Conservation (phyloP, 37 sponge, comb jelly and placozoan species). For the Corticium candelabrum region DNA sequence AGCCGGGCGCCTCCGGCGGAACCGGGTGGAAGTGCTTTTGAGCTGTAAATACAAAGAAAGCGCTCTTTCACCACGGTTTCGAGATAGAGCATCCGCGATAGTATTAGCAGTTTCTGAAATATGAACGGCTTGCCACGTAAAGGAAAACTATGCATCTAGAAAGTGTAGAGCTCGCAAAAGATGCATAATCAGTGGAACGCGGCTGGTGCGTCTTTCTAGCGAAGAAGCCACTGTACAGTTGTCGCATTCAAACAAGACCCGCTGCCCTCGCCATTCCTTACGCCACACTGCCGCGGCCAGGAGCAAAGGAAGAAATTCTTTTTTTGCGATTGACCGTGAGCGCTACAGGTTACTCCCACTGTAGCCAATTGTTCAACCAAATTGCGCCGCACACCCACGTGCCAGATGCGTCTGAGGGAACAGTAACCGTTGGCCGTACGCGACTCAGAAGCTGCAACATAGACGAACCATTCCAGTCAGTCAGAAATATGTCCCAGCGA, state of each 20-base stretch:
- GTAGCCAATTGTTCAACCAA: slow-evolving; percentile 24
- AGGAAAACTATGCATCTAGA: slow-evolving; percentile 16
- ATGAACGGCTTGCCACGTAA: background rate
- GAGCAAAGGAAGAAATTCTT: slow-evolving; percentile 29
- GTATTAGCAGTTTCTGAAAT: slow-evolving; percentile 10
- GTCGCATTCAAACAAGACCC: slow-evolving; percentile 18
- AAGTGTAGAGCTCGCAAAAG: slow-evolving; percentile 25
- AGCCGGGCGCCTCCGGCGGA: background rate
- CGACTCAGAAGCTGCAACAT: background rate
- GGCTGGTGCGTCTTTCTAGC: slow-evolving; percentile 5
- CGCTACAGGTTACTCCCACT: slow-evolving; percentile 8
- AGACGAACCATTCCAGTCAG: background rate
- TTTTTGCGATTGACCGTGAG: slow-evolving; percentile 12
- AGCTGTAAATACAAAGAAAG: background rate
- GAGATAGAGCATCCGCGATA: slow-evolving; percentile 27
- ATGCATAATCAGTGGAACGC: slow-evolving; percentile 23
- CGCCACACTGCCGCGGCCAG: slow-evolving; percentile 31
- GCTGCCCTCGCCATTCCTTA: slow-evolving; percentile 6
- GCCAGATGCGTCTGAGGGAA: slow-evolving; percentile 11
- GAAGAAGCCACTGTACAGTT: slow-evolving; percentile 27
- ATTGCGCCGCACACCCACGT: slow-evolving; percentile 8
- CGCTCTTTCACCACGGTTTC: background rate
- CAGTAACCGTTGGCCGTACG: background rate
- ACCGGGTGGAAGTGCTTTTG: background rate
- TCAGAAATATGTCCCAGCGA: no score